Evolutionary conservation across 2,113 vertebrate genomes (phyloP).

Genomic region (Pteruthius melanotis): DNA sequence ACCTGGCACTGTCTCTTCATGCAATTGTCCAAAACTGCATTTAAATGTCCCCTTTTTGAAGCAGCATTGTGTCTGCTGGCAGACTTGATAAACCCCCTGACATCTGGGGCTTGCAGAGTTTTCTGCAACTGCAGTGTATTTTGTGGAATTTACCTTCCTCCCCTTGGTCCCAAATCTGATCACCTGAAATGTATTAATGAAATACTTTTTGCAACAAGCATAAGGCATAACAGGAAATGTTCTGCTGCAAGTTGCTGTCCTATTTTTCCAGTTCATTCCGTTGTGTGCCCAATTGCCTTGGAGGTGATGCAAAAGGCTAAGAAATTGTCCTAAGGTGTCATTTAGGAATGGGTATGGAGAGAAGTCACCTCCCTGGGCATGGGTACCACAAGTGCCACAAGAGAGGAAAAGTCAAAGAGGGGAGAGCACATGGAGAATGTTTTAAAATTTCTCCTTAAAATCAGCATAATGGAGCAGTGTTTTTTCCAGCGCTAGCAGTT

Average conservation of each 20-base stretch:
- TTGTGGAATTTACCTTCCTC: background rate
- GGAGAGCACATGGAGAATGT: background rate
- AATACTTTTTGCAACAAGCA: background rate
- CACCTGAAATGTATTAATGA: background rate
- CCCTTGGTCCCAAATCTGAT: background rate
- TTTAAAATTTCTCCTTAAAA: background rate
- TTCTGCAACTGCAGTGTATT: background rate
- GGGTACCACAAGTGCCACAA: background rate
- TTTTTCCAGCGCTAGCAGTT: background rate
- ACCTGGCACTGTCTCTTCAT: background rate
- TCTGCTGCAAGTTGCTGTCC: background rate
- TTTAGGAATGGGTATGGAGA: background rate
- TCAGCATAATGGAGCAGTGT: background rate
- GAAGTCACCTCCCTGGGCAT: background rate
- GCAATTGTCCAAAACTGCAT: background rate
- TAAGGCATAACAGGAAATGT: background rate
- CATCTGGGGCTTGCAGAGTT: background rate
- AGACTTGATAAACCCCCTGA: background rate
- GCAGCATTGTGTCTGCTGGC: background rate
- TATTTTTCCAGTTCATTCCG: fast-evolving
- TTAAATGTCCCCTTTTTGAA: background rate
- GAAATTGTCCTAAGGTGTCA: background rate
- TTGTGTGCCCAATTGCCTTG: no score
- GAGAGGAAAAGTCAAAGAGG: background rate
- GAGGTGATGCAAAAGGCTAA: background rate